Base-by-base conservation (phyloP, 2,888 invertebrate species). In the Rambutsinella grinnellia region DNA sequence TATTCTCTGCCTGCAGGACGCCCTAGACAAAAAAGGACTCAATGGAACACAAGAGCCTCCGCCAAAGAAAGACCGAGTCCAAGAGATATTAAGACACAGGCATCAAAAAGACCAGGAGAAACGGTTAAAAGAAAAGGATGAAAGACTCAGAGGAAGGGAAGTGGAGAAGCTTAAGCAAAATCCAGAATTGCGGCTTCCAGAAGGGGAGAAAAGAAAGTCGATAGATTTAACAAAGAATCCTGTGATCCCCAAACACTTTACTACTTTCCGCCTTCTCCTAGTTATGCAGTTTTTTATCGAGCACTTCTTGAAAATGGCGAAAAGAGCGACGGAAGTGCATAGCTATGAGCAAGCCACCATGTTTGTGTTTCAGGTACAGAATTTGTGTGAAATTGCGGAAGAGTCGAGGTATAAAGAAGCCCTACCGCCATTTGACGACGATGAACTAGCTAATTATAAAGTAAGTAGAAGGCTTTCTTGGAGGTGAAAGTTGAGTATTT, bases 281-380 rank as follows among this genome's bases (percentile, higher is more conserved):
- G 44, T 80, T 15, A 70, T 94, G 0, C 90, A 91, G 84, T 91
- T 92, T 84, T 92, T 94, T 83, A 90, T 93, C 60, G 88, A 90
- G 19, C 93, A 93, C 84, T 92, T 93, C 83, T 89, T 93, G 44
- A 89, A 90, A 63, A 92, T 94, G 89, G 90, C 92, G 0, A 89
- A 90, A 65, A 89, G 89, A 60, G 91, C 92, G 79, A 89, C 90
- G 17, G 89, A 89, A 78, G 90, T 91, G 78, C 89, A 90, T 13
- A 89, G 91, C 0, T 87, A 88, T 21, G 87, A 89, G 70, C 91
- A 92, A 84, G 91, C 92, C 6, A 87, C 89, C 1, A 89, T 92
- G 74, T 93, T 93, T 84, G 87, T 94, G 47, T 90, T 92, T 75
- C 94, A 94, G 84, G 91, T 92, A 0, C 89, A 90, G 77, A 89